A percentile compares a stretch with the other conserved stretches of the same genome.
These are phyloP conservation scores for Contarinia nasturtii DNA, from an alignment of 1,140 invertebrate species.

Conservation along the genomic window DNA sequence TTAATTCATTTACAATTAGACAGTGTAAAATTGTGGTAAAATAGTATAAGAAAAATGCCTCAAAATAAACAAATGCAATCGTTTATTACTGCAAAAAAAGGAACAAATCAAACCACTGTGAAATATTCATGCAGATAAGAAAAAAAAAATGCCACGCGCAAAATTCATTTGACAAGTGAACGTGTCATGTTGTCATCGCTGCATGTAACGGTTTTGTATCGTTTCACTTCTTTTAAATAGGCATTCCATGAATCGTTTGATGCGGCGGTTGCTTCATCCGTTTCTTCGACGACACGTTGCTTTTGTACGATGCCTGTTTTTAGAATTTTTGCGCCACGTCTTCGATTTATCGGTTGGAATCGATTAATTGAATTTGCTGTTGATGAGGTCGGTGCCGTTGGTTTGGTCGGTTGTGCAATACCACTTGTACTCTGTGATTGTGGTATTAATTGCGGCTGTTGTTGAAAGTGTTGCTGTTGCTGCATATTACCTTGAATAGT, in stretches of 20 bases:
- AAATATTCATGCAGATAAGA: no score
- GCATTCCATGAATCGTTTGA: conserved; percentile 79
- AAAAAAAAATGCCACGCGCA: no score
- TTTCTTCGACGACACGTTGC: conserved; percentile 42
- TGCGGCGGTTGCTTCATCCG: conserved; percentile 33
- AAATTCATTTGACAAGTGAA: conserved; percentile 66
- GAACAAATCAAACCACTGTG: no score
- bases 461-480: conserved; percentile 5
- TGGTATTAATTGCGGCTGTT: background rate
- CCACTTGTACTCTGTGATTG: background rate
- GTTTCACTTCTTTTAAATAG: conserved; percentile 83
- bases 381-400: conserved; percentile 12
- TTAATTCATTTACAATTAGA: background rate
- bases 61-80: no score
- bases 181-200: conserved; percentile 81
- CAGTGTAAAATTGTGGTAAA: no score
- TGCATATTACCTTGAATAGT: conserved; percentile 52
- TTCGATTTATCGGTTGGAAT: conserved; percentile 43
- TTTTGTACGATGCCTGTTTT: conserved; percentile 83
- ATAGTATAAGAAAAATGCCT: no score
- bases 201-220: conserved; percentile 77
- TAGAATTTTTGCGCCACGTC: conserved; percentile 64
- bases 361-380: conserved; percentile 16
- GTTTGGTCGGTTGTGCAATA: conserved; percentile 17
- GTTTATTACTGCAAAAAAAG: no score